Conservation (phyloP, 2,888 invertebrate species). For the Rutpela maculata region DNA sequence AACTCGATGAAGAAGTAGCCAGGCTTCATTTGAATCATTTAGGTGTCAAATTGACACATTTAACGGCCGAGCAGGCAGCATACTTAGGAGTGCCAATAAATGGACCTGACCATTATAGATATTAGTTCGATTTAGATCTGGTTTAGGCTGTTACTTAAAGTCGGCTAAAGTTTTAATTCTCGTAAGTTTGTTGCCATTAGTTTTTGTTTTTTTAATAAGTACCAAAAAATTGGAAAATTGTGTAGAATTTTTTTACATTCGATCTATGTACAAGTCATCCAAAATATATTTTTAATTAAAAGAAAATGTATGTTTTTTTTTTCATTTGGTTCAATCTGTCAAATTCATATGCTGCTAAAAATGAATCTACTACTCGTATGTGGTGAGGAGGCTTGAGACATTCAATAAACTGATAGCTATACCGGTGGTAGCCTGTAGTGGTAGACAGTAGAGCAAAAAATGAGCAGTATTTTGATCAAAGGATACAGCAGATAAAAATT, state of each 20-base stretch:
- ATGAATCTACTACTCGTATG: too few species aligned
- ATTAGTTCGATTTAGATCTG: slow-evolving; percentile 76
- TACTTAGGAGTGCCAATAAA: slow-evolving; percentile 91
- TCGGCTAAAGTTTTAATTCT: background rate
- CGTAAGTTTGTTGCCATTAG: background rate
- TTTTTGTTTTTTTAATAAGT: background rate
- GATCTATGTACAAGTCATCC: background rate
- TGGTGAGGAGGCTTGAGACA: too few species aligned
- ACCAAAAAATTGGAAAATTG: slow-evolving; percentile 10
- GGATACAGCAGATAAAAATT: too few species aligned
- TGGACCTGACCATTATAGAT: slow-evolving; percentile 98
- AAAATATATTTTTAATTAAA: slow-evolving; percentile 4
- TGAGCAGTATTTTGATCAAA: too few species aligned
- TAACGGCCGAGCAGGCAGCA: slow-evolving; percentile 89
- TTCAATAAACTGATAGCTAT: too few species aligned
- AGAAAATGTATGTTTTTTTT: background rate
- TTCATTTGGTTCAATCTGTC: too few species aligned
- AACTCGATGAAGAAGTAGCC: slow-evolving; percentile 98
- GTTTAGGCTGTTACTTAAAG: background rate
- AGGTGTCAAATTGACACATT: slow-evolving; percentile 95
- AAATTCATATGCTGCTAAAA: too few species aligned
- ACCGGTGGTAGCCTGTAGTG: too few species aligned
- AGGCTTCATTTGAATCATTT: slow-evolving; percentile 95
- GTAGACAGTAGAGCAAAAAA: too few species aligned
- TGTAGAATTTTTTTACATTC: background rate